A percentile compares a stretch with the other conserved stretches of the same genome.
Conservation (phyloP, 2,113 vertebrate genomes). For the Heterochromis multidens region DNA sequence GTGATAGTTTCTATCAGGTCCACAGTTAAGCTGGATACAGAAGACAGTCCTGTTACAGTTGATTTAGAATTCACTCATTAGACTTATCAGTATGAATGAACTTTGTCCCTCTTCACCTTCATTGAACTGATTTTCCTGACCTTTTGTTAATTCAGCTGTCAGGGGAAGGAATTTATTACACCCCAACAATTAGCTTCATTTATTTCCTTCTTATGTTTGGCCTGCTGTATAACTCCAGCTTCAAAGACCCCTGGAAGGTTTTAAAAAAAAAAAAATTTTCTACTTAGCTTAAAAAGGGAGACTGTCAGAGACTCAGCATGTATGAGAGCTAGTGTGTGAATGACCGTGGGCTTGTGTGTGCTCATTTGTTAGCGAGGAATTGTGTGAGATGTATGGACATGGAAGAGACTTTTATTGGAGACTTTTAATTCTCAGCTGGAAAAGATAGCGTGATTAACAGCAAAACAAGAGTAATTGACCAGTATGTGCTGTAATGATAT, state of each 20-base stretch:
- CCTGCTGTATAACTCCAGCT: conserved; percentile 30
- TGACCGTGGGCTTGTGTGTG: not conserved
- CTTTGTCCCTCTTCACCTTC: not conserved
- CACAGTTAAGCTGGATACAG: not conserved
- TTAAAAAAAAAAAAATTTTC: conserved; percentile 43
- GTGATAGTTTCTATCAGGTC: not conserved
- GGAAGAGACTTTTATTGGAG: not conserved
- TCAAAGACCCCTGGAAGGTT: conserved; percentile 37
- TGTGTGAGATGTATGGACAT: not conserved
- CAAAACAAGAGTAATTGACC: not conserved
- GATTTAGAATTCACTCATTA: not conserved
- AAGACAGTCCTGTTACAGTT: not conserved
- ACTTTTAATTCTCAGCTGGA: not conserved
- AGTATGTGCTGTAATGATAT: not conserved
- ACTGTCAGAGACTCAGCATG: conserved; percentile 37
- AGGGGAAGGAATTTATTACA: not conserved
- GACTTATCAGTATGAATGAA: not conserved
- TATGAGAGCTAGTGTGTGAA: not conserved
- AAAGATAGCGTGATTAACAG: not conserved
- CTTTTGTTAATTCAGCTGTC: not conserved
- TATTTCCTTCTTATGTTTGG: not conserved
- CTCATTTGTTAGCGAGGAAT: not conserved
- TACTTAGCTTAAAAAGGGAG: conserved; percentile 7
- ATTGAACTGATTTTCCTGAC: not conserved
- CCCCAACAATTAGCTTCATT: not conserved